Evolutionary conservation across 2,113 vertebrate genomes (phyloP).

Genomic region (Cyanocitta stelleri): DNA sequence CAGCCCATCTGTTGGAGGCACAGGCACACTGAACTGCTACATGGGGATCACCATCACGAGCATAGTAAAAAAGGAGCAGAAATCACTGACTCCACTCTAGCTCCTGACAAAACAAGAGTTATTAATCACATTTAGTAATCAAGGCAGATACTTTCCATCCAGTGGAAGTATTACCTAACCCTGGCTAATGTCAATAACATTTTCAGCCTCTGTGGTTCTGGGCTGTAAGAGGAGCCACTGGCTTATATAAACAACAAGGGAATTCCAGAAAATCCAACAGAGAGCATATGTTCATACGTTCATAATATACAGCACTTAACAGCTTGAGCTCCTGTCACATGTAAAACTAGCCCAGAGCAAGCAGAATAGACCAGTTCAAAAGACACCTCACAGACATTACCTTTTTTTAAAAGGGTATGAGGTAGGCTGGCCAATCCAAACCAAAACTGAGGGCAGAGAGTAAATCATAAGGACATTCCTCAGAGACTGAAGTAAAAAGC

Average conservation of each 20-base stretch:
- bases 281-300: conserved; percentile 21
- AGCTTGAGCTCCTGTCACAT: conserved; percentile 18
- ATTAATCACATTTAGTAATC: neutral
- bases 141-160: neutral
- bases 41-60: neutral
- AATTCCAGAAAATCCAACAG: neutral
- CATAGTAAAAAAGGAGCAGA: neutral
- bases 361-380: neutral
- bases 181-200: neutral
- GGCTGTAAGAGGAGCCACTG: neutral
- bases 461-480: neutral
- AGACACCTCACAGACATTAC: neutral
- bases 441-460: neutral
- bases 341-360: neutral
- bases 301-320: neutral
- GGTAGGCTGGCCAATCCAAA: neutral
- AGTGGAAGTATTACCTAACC: neutral
- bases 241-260: neutral
- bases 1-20: neutral
- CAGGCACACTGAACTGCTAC: neutral
- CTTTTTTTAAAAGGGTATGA: neutral
- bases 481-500: neutral
- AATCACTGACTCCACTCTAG: neutral
- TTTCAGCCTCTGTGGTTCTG: neutral
- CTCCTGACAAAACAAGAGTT: neutral